Conservation (phyloP, 2,888 invertebrate species). For the Sepioteuthis lessoniana region DNA sequence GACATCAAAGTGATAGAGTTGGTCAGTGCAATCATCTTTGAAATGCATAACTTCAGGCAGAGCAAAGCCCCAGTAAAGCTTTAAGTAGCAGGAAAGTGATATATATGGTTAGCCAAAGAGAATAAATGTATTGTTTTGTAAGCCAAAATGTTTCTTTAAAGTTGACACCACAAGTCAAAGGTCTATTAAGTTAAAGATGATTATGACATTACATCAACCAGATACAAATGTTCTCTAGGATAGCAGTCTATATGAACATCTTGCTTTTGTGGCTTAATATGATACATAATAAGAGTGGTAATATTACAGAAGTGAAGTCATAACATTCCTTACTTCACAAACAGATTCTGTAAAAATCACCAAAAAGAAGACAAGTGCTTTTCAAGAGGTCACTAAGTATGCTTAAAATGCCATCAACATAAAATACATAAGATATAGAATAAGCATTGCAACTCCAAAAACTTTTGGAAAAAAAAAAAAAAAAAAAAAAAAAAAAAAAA, state of each 20-base stretch:
- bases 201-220: background rate
- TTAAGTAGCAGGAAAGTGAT: background rate
- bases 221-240: background rate
- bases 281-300: background rate
- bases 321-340: background rate
- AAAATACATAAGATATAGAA: background rate
- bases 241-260: background rate
- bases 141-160: background rate
- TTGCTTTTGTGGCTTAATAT: background rate
- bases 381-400: background rate
- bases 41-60: background rate
- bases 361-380: background rate
- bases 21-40: background rate
- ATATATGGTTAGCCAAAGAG: background rate
- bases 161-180: background rate
- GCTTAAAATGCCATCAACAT: background rate
- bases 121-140: background rate
- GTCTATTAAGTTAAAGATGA: background rate
- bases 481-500: too few species aligned
- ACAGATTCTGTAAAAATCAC: background rate
- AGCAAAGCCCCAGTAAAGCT: slow-evolving; percentile 15
- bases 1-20: background rate
- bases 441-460: background rate
- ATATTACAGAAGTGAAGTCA: background rate
- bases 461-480: too few species aligned